Conservation (phyloP, 2,113 vertebrate species). For the Pantherophis guttatus region DNA sequence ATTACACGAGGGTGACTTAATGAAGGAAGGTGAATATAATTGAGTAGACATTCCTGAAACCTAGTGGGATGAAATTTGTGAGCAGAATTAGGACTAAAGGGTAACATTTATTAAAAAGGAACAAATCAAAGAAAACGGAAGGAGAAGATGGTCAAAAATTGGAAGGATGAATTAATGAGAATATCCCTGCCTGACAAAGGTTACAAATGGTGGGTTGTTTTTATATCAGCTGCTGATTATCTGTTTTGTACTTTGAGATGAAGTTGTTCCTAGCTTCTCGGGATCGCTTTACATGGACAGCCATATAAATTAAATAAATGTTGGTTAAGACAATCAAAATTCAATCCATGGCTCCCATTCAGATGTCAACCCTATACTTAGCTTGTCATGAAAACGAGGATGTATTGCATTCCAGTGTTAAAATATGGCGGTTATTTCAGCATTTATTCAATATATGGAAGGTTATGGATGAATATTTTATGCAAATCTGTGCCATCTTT, state of each 20-base stretch:
- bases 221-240: background rate
- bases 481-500: background rate
- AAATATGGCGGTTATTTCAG: background rate
- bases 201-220: background rate
- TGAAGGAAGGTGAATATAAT: background rate
- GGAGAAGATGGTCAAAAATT: background rate
- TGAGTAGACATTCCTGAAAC: background rate
- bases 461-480: background rate
- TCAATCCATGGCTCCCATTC: background rate
- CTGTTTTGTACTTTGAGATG: background rate
- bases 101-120: background rate
- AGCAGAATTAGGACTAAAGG: background rate
- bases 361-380: background rate
- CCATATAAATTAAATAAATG: background rate
- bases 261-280: background rate
- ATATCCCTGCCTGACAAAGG: background rate
- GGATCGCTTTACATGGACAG: background rate
- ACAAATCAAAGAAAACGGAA: background rate
- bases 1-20: background rate
- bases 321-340: background rate
- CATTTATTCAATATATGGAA: background rate
- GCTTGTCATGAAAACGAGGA: background rate
- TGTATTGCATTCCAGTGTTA: background rate
- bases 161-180: background rate
- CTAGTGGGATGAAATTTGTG: background rate